Conservation (phyloP, 2,797 vertebrate genomes). For the Chloroceryle amazona region DNA sequence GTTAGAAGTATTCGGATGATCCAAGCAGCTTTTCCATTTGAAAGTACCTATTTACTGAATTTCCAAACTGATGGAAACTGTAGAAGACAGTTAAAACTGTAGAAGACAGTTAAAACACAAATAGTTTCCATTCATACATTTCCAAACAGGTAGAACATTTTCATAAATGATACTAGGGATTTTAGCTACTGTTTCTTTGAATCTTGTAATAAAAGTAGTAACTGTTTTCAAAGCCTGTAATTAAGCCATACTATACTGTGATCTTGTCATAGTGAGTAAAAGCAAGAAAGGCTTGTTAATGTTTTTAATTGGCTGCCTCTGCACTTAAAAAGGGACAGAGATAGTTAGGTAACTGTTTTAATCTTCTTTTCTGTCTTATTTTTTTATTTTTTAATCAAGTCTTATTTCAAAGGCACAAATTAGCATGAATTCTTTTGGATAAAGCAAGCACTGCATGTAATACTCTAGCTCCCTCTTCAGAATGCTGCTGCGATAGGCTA, state of each 20-base stretch:
- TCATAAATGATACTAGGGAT: rapidly evolving
- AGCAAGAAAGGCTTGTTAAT: not conserved
- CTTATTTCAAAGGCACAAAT: not conserved
- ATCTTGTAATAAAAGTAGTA: not conserved
- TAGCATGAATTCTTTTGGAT: not conserved
- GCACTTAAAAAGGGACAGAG: not conserved
- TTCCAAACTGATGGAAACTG: not conserved
- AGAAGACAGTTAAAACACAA: no score
- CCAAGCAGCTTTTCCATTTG: not conserved
- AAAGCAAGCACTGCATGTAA: not conserved
- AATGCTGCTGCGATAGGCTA: not conserved
- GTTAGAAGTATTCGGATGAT: not conserved
- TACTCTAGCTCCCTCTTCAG: constrained; percentile 68
- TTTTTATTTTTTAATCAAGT: not conserved
- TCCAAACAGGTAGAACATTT: not conserved
- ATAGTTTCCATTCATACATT: no score
- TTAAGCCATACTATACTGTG: not conserved
- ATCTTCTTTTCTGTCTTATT: rapidly evolving
- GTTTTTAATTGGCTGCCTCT: not conserved
- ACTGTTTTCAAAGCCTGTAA: not conserved
- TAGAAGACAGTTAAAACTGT: rapidly evolving
- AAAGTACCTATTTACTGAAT: not conserved
- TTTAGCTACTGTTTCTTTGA: not conserved
- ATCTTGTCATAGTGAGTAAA: not conserved
- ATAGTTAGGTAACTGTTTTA: not conserved